These are phyloP conservation scores for Lophotis ruficrista DNA, from an alignment of 2,113 vertebrate genomes.

Conservation along the genomic window DNA sequence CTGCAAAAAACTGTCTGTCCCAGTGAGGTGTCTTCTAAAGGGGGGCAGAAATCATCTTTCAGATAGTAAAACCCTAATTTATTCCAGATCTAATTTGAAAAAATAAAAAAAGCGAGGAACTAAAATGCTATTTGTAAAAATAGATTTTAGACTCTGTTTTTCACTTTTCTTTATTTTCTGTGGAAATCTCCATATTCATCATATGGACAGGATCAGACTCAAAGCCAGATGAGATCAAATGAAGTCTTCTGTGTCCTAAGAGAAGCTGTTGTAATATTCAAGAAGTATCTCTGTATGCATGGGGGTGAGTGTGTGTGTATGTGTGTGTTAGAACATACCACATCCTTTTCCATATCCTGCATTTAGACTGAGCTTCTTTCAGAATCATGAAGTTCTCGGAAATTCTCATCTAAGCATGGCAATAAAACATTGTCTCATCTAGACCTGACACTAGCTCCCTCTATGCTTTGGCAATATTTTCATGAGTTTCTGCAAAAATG, in stretches of 20 bases:
- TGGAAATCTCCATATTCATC: not conserved
- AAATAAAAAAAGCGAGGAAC: not conserved
- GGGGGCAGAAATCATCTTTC: not conserved
- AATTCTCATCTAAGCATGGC: slow-evolving; percentile 8
- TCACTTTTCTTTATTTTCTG: not conserved
- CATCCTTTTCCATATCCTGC: not conserved
- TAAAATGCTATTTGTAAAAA: not conserved
- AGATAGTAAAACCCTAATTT: not conserved
- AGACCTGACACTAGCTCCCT: not conserved
- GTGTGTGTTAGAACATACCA: not conserved
- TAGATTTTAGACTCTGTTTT: not conserved
- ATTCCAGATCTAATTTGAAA: not conserved
- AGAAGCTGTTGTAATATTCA: not conserved
- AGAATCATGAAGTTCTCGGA: not conserved
- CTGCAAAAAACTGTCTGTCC: not conserved
- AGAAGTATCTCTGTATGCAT: not conserved
- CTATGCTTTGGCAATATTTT: not conserved
- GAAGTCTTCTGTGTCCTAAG: not conserved
- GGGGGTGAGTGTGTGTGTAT: accelerated
- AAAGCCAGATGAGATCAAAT: not conserved
- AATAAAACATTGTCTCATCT: not conserved
- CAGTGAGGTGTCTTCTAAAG: not conserved
- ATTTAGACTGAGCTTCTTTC: not conserved
- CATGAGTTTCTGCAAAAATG: not conserved
- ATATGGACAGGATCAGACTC: not conserved